Evolutionary conservation across 1,140 invertebrate genomes (phyloP).

Genomic region (Saxidomus purpurata): DNA sequence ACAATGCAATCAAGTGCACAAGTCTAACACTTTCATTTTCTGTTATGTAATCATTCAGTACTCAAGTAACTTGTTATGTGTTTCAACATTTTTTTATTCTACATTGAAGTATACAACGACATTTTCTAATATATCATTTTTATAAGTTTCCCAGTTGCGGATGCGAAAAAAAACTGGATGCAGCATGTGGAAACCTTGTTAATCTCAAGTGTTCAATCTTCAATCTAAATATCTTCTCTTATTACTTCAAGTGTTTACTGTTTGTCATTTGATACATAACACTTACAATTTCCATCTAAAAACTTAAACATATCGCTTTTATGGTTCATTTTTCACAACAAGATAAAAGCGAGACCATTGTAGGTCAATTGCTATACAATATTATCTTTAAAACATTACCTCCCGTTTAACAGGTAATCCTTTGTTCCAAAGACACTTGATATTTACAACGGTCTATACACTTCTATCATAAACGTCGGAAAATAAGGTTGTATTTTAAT

Average conservation of each 20-base stretch:
- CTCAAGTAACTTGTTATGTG: too few species aligned
- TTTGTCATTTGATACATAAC: not conserved
- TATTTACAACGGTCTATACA: not conserved
- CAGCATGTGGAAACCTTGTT: too few species aligned
- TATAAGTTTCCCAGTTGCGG: too few species aligned
- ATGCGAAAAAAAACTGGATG: too few species aligned
- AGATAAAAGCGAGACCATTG: not conserved
- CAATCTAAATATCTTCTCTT: too few species aligned
- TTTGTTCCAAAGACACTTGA: constrained; percentile 17
- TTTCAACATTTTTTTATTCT: too few species aligned
- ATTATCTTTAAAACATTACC: not conserved
- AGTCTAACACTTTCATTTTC: too few species aligned
- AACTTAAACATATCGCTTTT: not conserved
- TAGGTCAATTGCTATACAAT: not conserved
- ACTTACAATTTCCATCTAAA: not conserved
- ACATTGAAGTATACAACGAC: too few species aligned
- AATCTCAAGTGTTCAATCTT: not conserved
- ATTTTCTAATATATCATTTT: too few species aligned
- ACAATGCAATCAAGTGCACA: too few species aligned
- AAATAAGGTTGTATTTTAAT: not conserved
- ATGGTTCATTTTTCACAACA: not conserved
- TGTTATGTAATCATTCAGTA: too few species aligned
- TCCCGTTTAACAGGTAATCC: not conserved
- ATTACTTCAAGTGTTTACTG: not conserved
- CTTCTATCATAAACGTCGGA: not conserved